Evolutionary conservation across 2,113 vertebrate species (phyloP).

Genomic region (Sisor rabdophorus): DNA sequence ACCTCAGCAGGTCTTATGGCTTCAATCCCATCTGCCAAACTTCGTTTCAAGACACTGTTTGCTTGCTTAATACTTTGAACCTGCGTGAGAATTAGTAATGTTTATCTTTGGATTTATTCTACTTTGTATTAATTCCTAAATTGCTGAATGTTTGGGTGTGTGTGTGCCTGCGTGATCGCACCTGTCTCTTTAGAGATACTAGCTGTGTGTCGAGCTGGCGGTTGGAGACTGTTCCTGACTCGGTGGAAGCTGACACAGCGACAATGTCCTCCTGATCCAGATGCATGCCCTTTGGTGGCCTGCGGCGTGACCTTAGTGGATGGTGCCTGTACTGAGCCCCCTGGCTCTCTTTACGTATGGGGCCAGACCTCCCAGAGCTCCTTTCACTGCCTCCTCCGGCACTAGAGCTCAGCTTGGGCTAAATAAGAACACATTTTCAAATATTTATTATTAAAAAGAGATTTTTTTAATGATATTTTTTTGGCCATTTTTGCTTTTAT

Average conservation of each 20-base stretch:
- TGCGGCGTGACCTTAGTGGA: conserved; percentile 76
- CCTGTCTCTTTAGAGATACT: conserved; percentile 88
- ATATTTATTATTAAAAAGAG: too few species aligned
- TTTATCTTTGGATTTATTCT: neutral
- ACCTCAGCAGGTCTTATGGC: conserved; percentile 75
- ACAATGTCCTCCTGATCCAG: conserved; percentile 80
- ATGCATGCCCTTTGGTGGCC: conserved; percentile 89
- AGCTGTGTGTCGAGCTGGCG: conserved; percentile 82
- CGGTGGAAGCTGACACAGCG: conserved; percentile 72
- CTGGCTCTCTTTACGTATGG: conserved; percentile 77
- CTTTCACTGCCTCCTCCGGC: conserved; percentile 57
- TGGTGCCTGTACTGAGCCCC: conserved; percentile 86
- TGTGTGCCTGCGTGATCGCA: conserved; percentile 38
- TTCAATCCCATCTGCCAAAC: conserved; percentile 73
- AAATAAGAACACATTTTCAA: conserved; percentile 2
- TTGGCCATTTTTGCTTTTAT: too few species aligned
- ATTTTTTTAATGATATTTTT: too few species aligned
- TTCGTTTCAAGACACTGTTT: conserved; percentile 80
- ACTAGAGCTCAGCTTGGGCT: conserved; percentile 65
- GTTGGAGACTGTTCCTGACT: conserved; percentile 73
- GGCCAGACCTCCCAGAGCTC: conserved; percentile 62
- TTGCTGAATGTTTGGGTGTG: neutral
- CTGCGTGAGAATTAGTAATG: conserved; percentile 49
- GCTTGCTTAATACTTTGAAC: conserved; percentile 88
- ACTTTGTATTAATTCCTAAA: neutral